phyloP scores from a whole-genome alignment of 2,113 vertebrate species.

The Macaca nemestrina region DNA sequence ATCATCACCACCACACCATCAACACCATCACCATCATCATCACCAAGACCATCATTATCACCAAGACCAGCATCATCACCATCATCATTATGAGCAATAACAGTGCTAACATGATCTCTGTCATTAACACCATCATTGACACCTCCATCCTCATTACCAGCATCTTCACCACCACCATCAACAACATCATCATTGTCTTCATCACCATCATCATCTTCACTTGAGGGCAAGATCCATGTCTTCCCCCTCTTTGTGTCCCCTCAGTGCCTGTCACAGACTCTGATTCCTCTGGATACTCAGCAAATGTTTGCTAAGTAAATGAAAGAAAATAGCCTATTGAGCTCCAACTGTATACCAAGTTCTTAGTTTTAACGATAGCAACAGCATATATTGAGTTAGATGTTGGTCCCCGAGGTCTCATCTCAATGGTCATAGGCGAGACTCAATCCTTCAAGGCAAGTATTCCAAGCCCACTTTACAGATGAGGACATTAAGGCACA shows the following conservation, averaged over 20 bases:
- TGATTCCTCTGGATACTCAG: background rate
- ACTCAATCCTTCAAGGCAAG: background rate
- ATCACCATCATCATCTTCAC: background rate
- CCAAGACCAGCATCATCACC: background rate
- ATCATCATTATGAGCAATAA: background rate
- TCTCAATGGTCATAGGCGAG: background rate
- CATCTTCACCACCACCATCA: fast-evolving
- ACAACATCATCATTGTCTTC: fast-evolving
- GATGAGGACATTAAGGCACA: background rate
- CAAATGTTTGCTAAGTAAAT: background rate
- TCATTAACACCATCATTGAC: fast-evolving
- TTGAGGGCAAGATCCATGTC: background rate
- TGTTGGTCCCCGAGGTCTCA: background rate
- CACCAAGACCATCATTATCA: background rate
- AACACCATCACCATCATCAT: fast-evolving
- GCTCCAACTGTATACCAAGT: fast-evolving
- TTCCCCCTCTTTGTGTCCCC: background rate
- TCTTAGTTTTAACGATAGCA: background rate
- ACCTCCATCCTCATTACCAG: fast-evolving
- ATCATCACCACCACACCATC: background rate
- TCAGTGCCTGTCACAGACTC: background rate
- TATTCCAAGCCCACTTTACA: background rate
- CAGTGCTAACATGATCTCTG: background rate
- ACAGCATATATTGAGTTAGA: fast-evolving
- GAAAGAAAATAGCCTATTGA: background rate